Conservation (phyloP, 2,888 invertebrate genomes). For the Oconnorella tubifera region DNA sequence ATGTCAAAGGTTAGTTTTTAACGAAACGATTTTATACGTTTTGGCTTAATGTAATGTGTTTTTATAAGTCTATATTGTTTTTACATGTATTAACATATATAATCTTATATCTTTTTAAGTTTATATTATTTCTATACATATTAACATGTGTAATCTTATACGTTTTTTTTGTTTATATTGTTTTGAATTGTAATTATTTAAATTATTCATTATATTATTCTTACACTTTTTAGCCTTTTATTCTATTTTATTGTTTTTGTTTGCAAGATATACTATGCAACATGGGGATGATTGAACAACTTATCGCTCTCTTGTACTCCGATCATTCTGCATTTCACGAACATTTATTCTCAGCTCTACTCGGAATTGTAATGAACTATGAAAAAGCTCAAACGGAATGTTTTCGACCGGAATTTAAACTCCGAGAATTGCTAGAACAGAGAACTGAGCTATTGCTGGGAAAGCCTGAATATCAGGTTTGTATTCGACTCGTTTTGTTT, state of each 20-base stretch:
- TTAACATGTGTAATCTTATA: no score
- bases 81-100: no score
- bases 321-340: conserved; percentile 58
- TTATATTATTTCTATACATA: no score
- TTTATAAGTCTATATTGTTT: no score
- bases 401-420: conserved; percentile 55
- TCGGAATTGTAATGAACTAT: conserved; percentile 58
- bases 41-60: neutral
- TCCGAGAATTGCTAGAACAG: conserved; percentile 54
- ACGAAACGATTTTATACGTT: no score
- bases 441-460: conserved; percentile 54
- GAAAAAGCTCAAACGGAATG: conserved; percentile 55
- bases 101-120: no score
- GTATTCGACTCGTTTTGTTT: no score
- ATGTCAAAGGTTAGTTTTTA: conserved; percentile 63
- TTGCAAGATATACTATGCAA: conserved; percentile 52
- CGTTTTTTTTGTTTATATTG: no score
- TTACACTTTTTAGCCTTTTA: no score
- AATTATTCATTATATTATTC: no score
- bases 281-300: conserved; percentile 55
- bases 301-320: conserved; percentile 48
- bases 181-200: no score
- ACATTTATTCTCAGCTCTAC: conserved; percentile 59
- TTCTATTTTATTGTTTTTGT: no score
- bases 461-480: conserved; percentile 56